Percentiles rank a stretch among this genome's conserved stretches.
Conservation (phyloP, 2,113 vertebrate species). For the Xenopus tropicalis region DNA sequence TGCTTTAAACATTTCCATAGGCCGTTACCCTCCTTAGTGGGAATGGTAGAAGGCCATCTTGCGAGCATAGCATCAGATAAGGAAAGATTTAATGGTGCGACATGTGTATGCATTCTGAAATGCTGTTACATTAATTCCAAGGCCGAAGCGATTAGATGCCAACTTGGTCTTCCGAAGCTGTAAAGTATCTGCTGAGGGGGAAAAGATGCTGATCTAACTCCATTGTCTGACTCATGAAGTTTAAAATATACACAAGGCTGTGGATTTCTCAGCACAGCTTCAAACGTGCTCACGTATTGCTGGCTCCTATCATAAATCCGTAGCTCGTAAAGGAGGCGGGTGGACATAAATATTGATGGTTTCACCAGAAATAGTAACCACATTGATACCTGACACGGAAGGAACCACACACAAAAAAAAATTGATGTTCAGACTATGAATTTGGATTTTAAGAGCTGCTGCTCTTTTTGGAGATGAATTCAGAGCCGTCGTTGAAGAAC, state of each 20-base stretch:
- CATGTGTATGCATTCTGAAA: constrained; percentile 29
- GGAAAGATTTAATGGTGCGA: constrained; percentile 29
- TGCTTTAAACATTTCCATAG: too few species aligned
- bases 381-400: not conserved
- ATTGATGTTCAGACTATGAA: not conserved
- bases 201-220: constrained; percentile 41
- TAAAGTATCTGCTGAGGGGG: constrained; percentile 35
- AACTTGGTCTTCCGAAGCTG: constrained; percentile 38
- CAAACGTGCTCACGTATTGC: constrained; percentile 52
- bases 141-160: constrained; percentile 40
- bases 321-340: constrained; percentile 54
- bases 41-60: not conserved
- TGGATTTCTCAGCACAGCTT: constrained; percentile 53
- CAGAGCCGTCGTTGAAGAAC: too few species aligned
- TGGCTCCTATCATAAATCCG: constrained; percentile 47
- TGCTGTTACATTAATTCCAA: constrained; percentile 25
- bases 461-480: too few species aligned
- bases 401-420: not conserved
- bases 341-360: constrained; percentile 60
- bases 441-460: too few species aligned
- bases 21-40: too few species aligned
- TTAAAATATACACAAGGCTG: constrained; percentile 55
- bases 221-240: constrained; percentile 53
- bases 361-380: not conserved
- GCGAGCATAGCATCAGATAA: constrained; percentile 14